Percentiles rank a stretch among this genome's conserved stretches.
phyloP scores from a whole-genome alignment of 2,113 vertebrate species.

The Larimichthys polyactis region DNA sequence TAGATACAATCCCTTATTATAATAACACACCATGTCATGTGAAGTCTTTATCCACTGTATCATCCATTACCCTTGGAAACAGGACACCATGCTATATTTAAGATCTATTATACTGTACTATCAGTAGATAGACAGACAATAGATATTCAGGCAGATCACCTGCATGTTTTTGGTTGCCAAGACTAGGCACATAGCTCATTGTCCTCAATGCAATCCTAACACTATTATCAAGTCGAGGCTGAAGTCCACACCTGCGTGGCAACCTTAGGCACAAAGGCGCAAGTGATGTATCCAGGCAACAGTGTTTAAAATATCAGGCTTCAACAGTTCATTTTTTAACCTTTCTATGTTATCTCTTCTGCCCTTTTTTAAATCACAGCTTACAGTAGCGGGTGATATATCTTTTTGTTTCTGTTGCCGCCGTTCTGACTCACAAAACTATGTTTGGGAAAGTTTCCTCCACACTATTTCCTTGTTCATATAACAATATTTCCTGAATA shows the following conservation, averaged over 20 bases:
- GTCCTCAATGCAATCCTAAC: slow-evolving; percentile 13
- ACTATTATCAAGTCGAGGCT: slow-evolving; percentile 21
- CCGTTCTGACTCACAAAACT: neutral
- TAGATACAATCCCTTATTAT: neutral
- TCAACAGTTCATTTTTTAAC: slow-evolving; percentile 19
- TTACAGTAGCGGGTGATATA: neutral
- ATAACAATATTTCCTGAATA: neutral
- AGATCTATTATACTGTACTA: neutral
- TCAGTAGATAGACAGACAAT: neutral
- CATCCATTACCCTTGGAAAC: slow-evolving; percentile 1
- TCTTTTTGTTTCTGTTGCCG: fast-evolving
- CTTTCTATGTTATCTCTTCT: neutral
- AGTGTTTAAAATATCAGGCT: slow-evolving; percentile 17
- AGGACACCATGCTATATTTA: neutral
- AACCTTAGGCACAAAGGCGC: slow-evolving; percentile 27
- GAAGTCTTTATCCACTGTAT: neutral
- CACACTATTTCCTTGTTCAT: too few species aligned
- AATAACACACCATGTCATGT: neutral
- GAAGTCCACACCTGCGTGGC: slow-evolving; percentile 27
- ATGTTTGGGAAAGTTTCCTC: neutral
- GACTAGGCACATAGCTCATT: slow-evolving; percentile 32
- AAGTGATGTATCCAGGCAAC: slow-evolving; percentile 37
- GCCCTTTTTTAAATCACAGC: neutral
- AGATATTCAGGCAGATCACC: neutral
- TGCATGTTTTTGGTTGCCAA: slow-evolving; percentile 20